A percentile compares a stretch with the other conserved stretches of the same genome.
phyloP scores from a whole-genome alignment of 2,797 vertebrate species.

The Hyperoplus immaculatus region DNA sequence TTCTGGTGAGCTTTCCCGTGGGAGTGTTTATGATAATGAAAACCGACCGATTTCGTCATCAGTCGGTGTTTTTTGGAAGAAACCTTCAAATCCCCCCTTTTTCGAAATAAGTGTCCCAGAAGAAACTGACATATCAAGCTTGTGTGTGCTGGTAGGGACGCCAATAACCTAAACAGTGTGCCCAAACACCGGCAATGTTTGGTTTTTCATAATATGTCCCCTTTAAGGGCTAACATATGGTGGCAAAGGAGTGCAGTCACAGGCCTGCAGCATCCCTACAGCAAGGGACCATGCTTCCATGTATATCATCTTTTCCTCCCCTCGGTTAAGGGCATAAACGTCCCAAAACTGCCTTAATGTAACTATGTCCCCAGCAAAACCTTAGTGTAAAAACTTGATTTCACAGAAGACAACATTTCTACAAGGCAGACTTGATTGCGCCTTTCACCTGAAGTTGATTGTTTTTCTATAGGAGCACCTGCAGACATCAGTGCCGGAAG shows the following conservation, averaged over 20 bases:
- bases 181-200: too few relatives aligned
- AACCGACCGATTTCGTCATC: too few relatives aligned
- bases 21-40: too few relatives aligned
- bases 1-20: too few relatives aligned
- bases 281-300: neutral
- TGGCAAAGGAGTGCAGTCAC: neutral
- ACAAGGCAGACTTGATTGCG: neutral
- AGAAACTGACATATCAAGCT: too few relatives aligned
- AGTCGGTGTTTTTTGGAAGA: too few relatives aligned
- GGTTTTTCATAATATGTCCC: too few relatives aligned
- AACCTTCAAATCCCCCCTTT: too few relatives aligned
- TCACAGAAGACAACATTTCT: neutral
- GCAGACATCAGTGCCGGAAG: neutral
- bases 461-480: neutral
- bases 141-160: too few relatives aligned
- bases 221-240: neutral
- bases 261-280: neutral
- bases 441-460: neutral
- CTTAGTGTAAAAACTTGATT: neutral
- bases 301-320: conserved; percentile 1
- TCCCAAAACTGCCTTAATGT: neutral
- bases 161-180: too few relatives aligned
- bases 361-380: neutral
- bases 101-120: too few relatives aligned
- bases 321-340: neutral